Conservation (phyloP, 1,140 invertebrate species). For the Caenorhabditis remanei region DNA sequence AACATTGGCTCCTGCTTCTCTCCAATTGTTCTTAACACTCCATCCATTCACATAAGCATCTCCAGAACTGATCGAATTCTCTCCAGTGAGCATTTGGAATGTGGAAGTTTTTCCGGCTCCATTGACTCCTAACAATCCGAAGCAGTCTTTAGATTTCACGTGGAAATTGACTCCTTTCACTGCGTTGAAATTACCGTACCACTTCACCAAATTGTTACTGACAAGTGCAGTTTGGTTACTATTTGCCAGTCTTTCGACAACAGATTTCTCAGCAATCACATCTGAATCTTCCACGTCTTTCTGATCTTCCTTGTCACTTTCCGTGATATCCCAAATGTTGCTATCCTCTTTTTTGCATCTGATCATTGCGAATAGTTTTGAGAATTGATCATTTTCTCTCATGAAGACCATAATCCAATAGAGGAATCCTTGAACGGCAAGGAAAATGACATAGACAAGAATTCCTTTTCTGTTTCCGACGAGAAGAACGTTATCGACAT, state of each 20-base stretch:
- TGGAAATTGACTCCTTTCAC: conserved; percentile 74
- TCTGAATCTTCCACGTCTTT: conserved; percentile 68
- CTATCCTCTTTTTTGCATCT: conserved; percentile 8
- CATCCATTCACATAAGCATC: conserved; percentile 80
- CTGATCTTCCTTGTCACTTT: conserved; percentile 40
- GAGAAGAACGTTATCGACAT: conserved; percentile 67
- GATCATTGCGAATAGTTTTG: neutral
- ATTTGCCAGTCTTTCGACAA: conserved; percentile 44
- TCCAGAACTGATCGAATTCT: conserved; percentile 82
- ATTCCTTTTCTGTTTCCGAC: conserved; percentile 64
- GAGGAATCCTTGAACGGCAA: conserved; percentile 71
- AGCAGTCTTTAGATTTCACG: conserved; percentile 68
- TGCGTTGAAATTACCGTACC: conserved; percentile 74
- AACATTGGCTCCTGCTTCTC: conserved; percentile 74
- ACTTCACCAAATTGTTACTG: conserved; percentile 62
- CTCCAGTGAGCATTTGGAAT: conserved; percentile 85
- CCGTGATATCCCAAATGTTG: conserved; percentile 6
- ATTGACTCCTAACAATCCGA: conserved; percentile 72
- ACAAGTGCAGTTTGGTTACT: conserved; percentile 61
- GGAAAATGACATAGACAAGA: conserved; percentile 65
- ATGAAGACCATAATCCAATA: conserved; percentile 69
- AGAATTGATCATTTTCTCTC: conserved; percentile 66
- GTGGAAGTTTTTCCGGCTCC: conserved; percentile 82
- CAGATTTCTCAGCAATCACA: conserved; percentile 67
- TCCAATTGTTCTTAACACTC: conserved; percentile 76